Percentiles rank a stretch among this genome's conserved stretches.
These are phyloP conservation scores for Diplodus sargus DNA, from an alignment of 2,797 vertebrate species.

Conservation along the genomic window DNA sequence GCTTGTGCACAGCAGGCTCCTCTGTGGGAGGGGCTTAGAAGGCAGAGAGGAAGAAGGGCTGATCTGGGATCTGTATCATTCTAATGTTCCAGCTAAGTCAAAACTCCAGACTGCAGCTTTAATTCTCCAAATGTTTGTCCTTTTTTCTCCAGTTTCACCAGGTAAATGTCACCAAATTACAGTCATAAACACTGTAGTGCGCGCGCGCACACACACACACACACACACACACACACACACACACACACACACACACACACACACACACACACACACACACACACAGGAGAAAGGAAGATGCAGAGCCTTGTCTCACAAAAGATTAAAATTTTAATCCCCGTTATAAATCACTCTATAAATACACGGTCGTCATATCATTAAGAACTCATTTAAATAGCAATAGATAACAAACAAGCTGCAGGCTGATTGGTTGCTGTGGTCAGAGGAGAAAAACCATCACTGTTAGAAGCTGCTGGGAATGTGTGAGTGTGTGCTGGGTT, in stretches of 20 bases:
- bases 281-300: background rate
- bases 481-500: slow-evolving; percentile 15
- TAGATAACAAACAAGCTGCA: slow-evolving; percentile 58
- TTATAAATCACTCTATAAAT: slow-evolving; percentile 82
- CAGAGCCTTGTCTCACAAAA: slow-evolving; percentile 60
- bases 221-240: background rate
- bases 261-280: background rate
- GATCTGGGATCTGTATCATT: too few species aligned
- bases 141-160: too few species aligned
- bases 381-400: slow-evolving; percentile 74
- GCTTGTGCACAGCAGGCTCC: too few species aligned
- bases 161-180: background rate
- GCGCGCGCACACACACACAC: background rate
- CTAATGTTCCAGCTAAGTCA: too few species aligned
- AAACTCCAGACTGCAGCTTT: background rate
- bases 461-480: slow-evolving; percentile 40
- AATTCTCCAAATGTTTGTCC: background rate
- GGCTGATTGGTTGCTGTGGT: background rate
- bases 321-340: slow-evolving; percentile 71
- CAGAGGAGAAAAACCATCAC: slow-evolving; percentile 23
- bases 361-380: slow-evolving; percentile 70
- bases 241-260: too few species aligned
- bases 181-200: background rate
- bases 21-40: too few species aligned
- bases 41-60: too few species aligned